phyloP scores from a whole-genome alignment of 2,888 invertebrate genomes.

The Escarpia spicata region DNA sequence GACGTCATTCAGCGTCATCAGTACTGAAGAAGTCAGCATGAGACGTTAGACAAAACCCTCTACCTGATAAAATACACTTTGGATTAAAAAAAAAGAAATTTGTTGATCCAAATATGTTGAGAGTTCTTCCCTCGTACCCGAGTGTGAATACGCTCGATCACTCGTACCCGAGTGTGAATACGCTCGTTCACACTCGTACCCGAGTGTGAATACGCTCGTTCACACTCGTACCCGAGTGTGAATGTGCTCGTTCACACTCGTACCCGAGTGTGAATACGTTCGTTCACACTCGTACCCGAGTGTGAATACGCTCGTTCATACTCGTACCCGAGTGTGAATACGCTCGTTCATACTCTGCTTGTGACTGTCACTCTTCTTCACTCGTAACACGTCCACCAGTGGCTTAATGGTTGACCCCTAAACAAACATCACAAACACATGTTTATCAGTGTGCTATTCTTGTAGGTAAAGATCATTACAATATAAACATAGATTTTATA shows the following conservation, averaged over 20 bases:
- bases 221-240: constrained; percentile 98
- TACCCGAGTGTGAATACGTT: constrained; percentile 94
- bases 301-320: constrained; percentile 97
- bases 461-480: not conserved
- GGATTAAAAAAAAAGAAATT: too few species aligned
- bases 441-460: not conserved
- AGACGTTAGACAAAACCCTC: too few species aligned
- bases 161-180: constrained; percentile 87
- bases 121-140: too few species aligned
- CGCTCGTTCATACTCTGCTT: constrained; percentile 91
- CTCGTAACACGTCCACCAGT: constrained; percentile 91
- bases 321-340: constrained; percentile 77
- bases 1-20: too few species aligned
- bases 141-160: constrained; percentile 97
- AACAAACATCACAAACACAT: not conserved
- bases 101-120: too few species aligned
- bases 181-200: constrained; percentile 98
- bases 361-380: constrained; percentile 65
- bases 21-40: too few species aligned
- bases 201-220: constrained; percentile 96
- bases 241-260: constrained; percentile 97
- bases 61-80: too few species aligned
- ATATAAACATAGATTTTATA: not conserved
- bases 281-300: constrained; percentile 98
- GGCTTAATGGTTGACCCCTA: constrained; percentile 97